Conservation (phyloP, 2,113 vertebrate genomes). For the Aramus guarauna region DNA sequence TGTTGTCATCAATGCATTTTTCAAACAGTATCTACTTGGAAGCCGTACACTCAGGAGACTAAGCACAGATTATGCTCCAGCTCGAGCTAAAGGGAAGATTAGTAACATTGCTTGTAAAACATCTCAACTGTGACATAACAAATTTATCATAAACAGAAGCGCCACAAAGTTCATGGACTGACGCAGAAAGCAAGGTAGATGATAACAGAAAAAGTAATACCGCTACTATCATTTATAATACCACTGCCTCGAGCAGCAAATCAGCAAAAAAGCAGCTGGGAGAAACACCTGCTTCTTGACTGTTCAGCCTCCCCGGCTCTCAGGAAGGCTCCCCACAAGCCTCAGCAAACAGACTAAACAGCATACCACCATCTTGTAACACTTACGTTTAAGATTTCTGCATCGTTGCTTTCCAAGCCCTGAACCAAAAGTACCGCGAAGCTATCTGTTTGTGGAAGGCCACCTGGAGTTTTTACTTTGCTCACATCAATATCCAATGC, state of each 20-base stretch:
- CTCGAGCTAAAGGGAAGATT: background rate
- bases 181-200: background rate
- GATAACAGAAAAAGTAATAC: background rate
- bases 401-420: constrained; percentile 92
- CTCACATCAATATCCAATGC: constrained; percentile 82
- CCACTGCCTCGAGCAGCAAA: background rate
- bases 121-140: background rate
- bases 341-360: background rate
- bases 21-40: background rate
- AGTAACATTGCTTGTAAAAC: background rate
- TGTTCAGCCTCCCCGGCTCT: accelerated
- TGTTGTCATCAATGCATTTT: background rate
- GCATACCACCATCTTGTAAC: background rate
- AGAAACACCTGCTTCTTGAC: background rate
- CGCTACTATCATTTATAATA: background rate
- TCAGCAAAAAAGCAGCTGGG: background rate
- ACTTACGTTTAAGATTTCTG: constrained; percentile 90
- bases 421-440: constrained; percentile 90
- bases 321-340: background rate
- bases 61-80: background rate
- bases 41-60: background rate
- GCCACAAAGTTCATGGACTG: background rate
- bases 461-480: constrained; percentile 74
- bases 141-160: background rate
- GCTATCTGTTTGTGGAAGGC: constrained; percentile 85